Conservation (phyloP, 1,140 invertebrate genomes). For the Gonatopus flavifemur region DNA sequence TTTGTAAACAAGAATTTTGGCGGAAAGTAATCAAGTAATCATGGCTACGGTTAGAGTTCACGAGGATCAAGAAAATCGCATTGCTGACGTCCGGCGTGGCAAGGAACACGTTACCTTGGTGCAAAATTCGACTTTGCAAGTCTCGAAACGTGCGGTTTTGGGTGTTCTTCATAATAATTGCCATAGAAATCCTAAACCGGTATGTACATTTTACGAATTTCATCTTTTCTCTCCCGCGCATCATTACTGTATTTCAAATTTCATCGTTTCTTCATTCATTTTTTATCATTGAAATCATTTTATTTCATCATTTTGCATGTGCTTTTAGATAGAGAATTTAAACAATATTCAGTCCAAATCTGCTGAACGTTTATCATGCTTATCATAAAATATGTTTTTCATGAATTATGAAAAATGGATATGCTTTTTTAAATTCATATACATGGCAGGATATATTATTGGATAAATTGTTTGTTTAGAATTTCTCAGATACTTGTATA, state of each 20-base stretch:
- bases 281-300: not conserved
- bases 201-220: constrained; percentile 34
- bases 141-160: constrained; percentile 62
- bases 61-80: constrained; percentile 68
- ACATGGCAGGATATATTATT: too few relatives aligned
- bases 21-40: constrained; percentile 23
- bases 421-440: too few relatives aligned
- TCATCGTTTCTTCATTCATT: constrained; percentile 7
- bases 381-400: too few relatives aligned
- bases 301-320: too few relatives aligned
- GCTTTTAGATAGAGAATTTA: too few relatives aligned
- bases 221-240: not conserved
- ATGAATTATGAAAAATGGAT: too few relatives aligned
- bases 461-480: too few relatives aligned
- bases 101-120: constrained; percentile 53
- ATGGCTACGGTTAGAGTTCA: constrained; percentile 69
- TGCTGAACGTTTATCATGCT: too few relatives aligned
- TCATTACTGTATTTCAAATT: constrained; percentile 1
- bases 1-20: constrained; percentile 8
- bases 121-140: constrained; percentile 48
- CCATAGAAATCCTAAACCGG: constrained; percentile 46
- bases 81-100: constrained; percentile 31
- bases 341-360: too few relatives aligned
- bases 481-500: not conserved
- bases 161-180: constrained; percentile 58